Conservation (phyloP, 2,797 vertebrate genomes). For the Siniperca scherzeri region DNA sequence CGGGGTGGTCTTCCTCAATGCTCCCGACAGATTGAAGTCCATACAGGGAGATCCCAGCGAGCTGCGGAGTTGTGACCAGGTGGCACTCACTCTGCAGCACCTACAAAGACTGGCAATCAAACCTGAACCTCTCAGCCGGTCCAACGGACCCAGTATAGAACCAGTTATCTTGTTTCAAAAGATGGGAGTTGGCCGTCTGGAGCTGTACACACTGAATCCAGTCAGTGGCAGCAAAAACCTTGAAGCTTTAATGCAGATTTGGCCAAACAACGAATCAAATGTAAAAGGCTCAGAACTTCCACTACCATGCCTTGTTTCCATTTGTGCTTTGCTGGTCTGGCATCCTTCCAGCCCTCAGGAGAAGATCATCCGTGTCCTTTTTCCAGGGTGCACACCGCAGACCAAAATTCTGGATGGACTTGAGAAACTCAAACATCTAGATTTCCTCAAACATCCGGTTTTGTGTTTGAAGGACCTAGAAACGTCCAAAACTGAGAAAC, state of each 20-base stretch:
- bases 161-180: conserved; percentile 94
- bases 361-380: conserved; percentile 93
- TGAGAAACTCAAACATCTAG: conserved; percentile 91
- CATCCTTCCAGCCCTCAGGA: conserved; percentile 89
- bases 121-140: conserved; percentile 84
- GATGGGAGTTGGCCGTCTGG: conserved; percentile 95
- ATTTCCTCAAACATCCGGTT: conserved; percentile 89
- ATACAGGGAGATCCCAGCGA: conserved; percentile 74
- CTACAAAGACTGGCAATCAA: conserved; percentile 86
- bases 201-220: conserved; percentile 94
- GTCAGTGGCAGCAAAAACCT: conserved; percentile 88
- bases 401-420: conserved; percentile 91
- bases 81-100: conserved; percentile 82
- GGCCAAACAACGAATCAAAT: conserved; percentile 73
- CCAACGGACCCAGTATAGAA: conserved; percentile 75
- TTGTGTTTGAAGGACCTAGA: conserved; percentile 89
- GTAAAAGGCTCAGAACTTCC: conserved; percentile 77
- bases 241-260: conserved; percentile 86
- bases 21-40: conserved; percentile 76
- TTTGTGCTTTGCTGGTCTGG: conserved; percentile 94
- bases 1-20: conserved; percentile 93
- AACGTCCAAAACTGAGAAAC: conserved; percentile 67
- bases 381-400: conserved; percentile 93
- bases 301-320: conserved; percentile 85
- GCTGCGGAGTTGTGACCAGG: conserved; percentile 89